These are phyloP conservation scores for Orius insidiosus DNA, from an alignment of 1,140 invertebrate genomes.

Conservation along the genomic window DNA sequence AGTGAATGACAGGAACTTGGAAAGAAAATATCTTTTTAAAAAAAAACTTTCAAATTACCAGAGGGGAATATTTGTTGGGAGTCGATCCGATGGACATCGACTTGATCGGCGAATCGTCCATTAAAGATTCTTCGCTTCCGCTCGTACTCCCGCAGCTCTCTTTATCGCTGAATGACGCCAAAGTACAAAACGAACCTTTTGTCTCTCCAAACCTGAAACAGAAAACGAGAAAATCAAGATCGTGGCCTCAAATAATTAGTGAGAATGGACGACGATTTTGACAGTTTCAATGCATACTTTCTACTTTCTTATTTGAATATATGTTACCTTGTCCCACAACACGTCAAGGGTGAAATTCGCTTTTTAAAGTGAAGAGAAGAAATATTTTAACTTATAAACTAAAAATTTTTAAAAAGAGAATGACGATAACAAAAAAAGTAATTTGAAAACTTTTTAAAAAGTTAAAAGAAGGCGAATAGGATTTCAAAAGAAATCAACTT, in stretches of 20 bases:
- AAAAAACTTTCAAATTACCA: not conserved
- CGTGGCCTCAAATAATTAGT: conserved; percentile 3
- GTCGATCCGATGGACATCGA: not conserved
- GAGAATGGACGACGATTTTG: not conserved
- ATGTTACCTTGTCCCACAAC: no score
- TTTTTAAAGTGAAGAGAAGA: no score
- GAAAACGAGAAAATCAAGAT: conserved; percentile 13
- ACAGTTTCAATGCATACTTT: no score
- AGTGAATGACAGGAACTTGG: not conserved
- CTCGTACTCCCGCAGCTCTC: conserved; percentile 25
- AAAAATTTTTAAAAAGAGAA: no score
- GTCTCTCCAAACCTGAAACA: conserved; percentile 39
- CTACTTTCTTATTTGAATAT: no score
- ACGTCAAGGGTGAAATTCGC: no score
- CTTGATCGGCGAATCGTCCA: not conserved
- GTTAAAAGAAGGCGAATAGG: no score
- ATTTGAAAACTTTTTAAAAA: no score
- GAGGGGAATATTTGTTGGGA: not conserved
- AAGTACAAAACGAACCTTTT: conserved; percentile 41
- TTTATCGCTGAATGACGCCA: conserved; percentile 39
- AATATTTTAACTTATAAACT: no score
- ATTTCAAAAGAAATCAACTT: no score
- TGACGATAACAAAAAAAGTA: no score
- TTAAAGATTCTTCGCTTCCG: not conserved
- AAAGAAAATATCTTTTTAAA: conserved; percentile 3